A percentile compares a stretch with the other conserved stretches of the same genome.
Evolutionary conservation across 2,797 vertebrate species (phyloP).

Genomic region (Centropyge bicolor): DNA sequence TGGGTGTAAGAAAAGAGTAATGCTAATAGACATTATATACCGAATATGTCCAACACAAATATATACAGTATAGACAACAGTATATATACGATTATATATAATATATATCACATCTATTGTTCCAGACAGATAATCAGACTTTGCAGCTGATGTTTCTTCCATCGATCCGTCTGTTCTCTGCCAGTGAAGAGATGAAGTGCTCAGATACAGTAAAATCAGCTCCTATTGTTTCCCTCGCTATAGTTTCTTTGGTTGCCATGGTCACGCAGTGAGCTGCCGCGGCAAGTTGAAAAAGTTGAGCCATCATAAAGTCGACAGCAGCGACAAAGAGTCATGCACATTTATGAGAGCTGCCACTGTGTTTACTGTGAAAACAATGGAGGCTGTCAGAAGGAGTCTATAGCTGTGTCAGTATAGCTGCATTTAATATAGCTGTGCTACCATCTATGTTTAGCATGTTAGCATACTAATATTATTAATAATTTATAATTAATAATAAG

Average conservation of each 20-base stretch:
- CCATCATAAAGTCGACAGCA: background rate
- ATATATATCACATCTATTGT: background rate
- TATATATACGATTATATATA: too few species aligned
- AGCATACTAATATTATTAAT: background rate
- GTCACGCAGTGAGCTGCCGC: background rate
- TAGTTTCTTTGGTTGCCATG: slow-evolving; percentile 13
- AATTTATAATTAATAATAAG: too few species aligned
- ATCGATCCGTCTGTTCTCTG: slow-evolving; percentile 8
- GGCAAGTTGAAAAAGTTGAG: background rate
- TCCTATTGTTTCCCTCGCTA: background rate
- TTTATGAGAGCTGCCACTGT: background rate
- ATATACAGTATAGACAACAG: too few species aligned
- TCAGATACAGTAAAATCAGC: background rate
- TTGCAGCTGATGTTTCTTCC: background rate
- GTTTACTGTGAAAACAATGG: background rate
- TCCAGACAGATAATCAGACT: background rate
- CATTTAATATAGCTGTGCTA: too few species aligned
- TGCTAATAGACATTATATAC: too few species aligned
- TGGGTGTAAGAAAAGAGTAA: too few species aligned
- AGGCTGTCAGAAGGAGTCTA: background rate
- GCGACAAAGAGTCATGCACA: background rate
- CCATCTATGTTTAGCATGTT: background rate
- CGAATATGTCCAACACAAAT: too few species aligned
- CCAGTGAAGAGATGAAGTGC: background rate
- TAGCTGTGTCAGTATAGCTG: background rate